Conservation (phyloP, 2,888 invertebrate species). For the Acleris literana region DNA sequence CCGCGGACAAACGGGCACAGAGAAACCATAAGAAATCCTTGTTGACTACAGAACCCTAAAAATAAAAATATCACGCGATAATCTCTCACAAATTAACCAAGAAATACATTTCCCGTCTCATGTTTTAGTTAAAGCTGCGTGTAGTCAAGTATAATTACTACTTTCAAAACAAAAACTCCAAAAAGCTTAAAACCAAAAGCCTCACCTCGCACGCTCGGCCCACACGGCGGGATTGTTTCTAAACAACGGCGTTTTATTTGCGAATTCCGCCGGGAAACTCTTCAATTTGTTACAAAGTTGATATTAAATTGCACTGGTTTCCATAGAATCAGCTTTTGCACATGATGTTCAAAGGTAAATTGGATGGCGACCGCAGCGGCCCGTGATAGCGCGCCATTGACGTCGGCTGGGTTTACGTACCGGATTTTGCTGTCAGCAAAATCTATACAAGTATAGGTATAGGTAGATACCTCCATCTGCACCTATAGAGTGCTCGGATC, state of each 20-base stretch:
- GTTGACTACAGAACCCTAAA: no score
- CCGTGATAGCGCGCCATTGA: constrained; percentile 41
- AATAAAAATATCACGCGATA: no score
- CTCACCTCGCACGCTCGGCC: not conserved
- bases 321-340: constrained; percentile 44
- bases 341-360: constrained; percentile 68
- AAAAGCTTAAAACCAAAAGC: not conserved
- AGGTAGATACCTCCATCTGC: constrained; percentile 24
- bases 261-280: constrained; percentile 10
- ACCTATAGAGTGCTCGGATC: constrained; percentile 33
- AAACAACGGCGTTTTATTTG: constrained; percentile 7
- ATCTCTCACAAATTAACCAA: no score
- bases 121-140: no score
- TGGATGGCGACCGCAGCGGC: constrained; percentile 67
- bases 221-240: constrained; percentile 1
- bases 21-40: no score
- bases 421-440: constrained; percentile 47
- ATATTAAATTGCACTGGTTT: constrained; percentile 33
- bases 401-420: constrained; percentile 44
- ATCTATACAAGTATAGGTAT: constrained; percentile 37
- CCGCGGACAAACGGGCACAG: no score
- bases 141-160: no score
- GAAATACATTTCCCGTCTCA: no score
- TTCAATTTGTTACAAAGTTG: constrained; percentile 37
- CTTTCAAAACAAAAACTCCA: not conserved